phyloP scores from a whole-genome alignment of 92 coral and sea anemone species.

The Bergia sp. region DNA sequence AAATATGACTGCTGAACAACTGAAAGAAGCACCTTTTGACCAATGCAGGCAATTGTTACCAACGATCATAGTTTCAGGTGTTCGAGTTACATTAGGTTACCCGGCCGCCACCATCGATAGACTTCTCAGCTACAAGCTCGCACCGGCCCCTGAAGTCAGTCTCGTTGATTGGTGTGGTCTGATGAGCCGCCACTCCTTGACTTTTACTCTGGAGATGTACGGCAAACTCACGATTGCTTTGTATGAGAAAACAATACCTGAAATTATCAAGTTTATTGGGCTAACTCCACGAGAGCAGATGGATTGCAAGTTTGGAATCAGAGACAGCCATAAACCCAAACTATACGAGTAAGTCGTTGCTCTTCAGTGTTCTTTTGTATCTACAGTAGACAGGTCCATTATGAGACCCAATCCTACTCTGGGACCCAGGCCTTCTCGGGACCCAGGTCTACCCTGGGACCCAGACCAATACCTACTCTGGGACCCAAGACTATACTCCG shows the following conservation, averaged over 20 bases:
- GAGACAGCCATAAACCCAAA: neutral
- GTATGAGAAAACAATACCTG: neutral
- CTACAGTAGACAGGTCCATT: too few species aligned
- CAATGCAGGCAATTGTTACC: constrained; percentile 5
- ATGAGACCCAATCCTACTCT: too few species aligned
- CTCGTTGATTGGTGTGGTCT: constrained; percentile 1
- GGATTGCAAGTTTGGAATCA: neutral
- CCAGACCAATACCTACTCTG: too few species aligned
- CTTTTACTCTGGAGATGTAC: neutral
- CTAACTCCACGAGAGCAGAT: neutral
- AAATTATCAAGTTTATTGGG: neutral
- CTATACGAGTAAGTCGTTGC: neutral
- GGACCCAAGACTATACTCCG: too few species aligned
- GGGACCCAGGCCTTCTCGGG: too few species aligned
- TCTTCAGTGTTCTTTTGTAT: neutral
- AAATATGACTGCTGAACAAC: neutral
- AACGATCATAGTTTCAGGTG: neutral
- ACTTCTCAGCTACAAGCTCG: neutral
- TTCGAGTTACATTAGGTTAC: neutral
- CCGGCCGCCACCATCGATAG: neutral
- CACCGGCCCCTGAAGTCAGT: neutral
- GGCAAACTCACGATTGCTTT: neutral
- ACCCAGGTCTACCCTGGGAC: too few species aligned
- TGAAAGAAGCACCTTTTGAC: neutral
- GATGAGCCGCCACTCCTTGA: neutral